These are phyloP conservation scores for Physocephala rufipes DNA, from an alignment of 2,888 invertebrate species.

Conservation along the genomic window DNA sequence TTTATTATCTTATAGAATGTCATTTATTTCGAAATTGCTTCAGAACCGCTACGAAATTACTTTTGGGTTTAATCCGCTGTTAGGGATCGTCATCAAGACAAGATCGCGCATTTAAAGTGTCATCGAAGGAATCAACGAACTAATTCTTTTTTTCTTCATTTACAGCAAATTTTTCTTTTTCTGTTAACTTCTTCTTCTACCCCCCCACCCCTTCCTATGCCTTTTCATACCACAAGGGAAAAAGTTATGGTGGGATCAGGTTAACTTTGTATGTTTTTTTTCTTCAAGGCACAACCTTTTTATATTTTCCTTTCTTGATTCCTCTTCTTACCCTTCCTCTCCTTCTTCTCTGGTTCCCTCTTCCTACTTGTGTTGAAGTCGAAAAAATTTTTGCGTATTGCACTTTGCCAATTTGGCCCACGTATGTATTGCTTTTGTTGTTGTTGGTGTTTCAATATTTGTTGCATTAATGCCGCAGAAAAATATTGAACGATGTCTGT, in stretches of 20 bases:
- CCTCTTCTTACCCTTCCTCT: neutral
- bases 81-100: neutral
- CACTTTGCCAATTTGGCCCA: constrained; percentile 18
- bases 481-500: neutral
- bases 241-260: too few relatives aligned
- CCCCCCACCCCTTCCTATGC: too few relatives aligned
- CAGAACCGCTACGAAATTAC: neutral
- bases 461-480: too few relatives aligned
- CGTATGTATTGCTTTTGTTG: constrained; percentile 10
- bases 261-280: constrained; percentile 27
- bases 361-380: neutral
- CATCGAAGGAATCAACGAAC: constrained; percentile 56
- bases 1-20: neutral
- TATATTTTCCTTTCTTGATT: too few relatives aligned
- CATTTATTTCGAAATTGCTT: constrained; percentile 11
- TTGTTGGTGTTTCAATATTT: too few relatives aligned
- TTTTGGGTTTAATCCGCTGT: constrained; percentile 9
- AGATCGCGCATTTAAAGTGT: constrained; percentile 62
- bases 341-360: neutral
- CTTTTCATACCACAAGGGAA: neutral
- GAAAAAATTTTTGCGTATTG: constrained; percentile 24
- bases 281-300: constrained; percentile 46
- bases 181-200: neutral
- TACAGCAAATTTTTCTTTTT: constrained; percentile 1
- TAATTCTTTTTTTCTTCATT: constrained; percentile 2